Evolutionary conservation across 2,113 vertebrate species (phyloP), one percentile per base, ranked within the genome.

Genomic region (Leucosticte australis): DNA sequence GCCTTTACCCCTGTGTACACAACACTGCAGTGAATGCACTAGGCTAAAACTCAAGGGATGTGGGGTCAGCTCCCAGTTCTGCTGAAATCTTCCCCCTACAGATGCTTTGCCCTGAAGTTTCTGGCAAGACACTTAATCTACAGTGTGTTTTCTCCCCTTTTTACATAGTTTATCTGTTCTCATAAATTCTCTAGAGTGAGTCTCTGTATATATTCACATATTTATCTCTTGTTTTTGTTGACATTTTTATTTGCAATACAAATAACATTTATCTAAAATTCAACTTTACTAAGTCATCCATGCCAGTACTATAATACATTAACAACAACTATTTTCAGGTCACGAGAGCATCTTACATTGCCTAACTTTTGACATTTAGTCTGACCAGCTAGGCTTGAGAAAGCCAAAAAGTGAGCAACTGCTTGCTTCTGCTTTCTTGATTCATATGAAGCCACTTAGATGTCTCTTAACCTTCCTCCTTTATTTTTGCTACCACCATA

Each of bases 261-360:
- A 93, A 80, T 28, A 69, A 62, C 17, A 14, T 80, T 92, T 88
- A 46, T 88, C 91, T 83, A 80, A 90, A 93, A 83, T 83, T 74
- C 27, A 70, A 9, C 41, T 95, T 73, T 76, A 31, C 26, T 80
- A 77, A 86, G 62, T 67, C 18, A 49, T 39, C 67, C 9, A 65
- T 91, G 49, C 26, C 50, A 83, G 28, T 79, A 55, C 4, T 11
- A 18, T 68, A 75, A 76, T 39, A 42, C 31, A 78, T 75, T 53
- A 64, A 57, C 16, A 81, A 46, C 5, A 28, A 57, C 6, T 50
- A 35, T 77, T 79, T 90, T 83, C 59, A 86, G 21, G 63, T 92
- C 79, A 86, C 28, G 13, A 80, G 55, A 67, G 14, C 11, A 74
- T 80, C 39, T 86, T 79, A 70, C 0, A 0, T 9, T 9, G 13